Base-by-base conservation (phyloP, 2,888 invertebrate species). In the Pollenia angustigena region DNA sequence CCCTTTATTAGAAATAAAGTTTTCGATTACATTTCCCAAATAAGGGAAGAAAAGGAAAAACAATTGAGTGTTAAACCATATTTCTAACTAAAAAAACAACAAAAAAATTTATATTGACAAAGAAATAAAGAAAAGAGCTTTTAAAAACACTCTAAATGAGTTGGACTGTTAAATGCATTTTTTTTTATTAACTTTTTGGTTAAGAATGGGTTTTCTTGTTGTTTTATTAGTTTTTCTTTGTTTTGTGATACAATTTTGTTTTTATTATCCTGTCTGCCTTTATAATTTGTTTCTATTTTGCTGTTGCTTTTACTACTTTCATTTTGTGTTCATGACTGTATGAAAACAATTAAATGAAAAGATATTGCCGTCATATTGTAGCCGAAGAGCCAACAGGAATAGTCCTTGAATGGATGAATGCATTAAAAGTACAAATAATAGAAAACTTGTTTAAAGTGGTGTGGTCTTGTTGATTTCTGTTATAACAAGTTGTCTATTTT, bases 301-400 rank as follows among this genome's bases (percentile, higher is more conserved):
- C 32, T 12, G 14, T n/a, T 9, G 3, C n/a, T 16, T 42, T 48
- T 62, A n/a, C 14, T 72, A 12, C n/a, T 66, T 54, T 54, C 14
- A 48, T 64, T 40, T 16, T 54, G 44, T 80, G 46, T 42, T 46
- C 32, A 54, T 64, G 54, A 81, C 44, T 44, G 62, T 44, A 80
- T 54, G 68, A 75, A 52, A 76, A 60, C 75, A 68, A 75, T 62
- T 71, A 71, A 71, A 62, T 44, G 60, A 62, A 54, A 71, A 46
- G 44, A 52, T 44, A 62, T 71, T 50, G 40, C 52, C 62, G 46
- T 62, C 71, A 80, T 40, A 23, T 54, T 81, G 54, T 18, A 72
- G 46, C 18, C 18, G 46, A 40, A 68, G 58, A 56, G 48, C 14
- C 56, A 32, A 52, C 42, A 56, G 56, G 32, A 78, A 78, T 16